Evolutionary conservation across 2,888 invertebrate genomes (phyloP).

Genomic region (Molorchus minor): DNA sequence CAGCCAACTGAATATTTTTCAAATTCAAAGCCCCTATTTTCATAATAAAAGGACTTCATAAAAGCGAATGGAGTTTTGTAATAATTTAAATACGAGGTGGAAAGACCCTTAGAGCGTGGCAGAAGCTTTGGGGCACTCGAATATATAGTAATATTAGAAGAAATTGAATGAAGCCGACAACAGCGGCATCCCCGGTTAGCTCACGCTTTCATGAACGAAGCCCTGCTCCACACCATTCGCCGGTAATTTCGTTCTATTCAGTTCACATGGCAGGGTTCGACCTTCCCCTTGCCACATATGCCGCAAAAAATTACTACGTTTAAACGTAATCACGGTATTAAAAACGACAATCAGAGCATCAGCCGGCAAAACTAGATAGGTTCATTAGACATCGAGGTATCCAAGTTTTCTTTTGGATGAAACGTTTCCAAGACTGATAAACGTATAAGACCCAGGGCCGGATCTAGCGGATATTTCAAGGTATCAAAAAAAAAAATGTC

Average conservation of each 20-base stretch:
- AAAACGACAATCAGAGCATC: slow-evolving; percentile 23
- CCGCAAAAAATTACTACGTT: slow-evolving; percentile 24
- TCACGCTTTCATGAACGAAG: slow-evolving; percentile 26
- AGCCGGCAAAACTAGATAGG: not conserved
- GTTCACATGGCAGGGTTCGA: slow-evolving; percentile 22
- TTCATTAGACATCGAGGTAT: not conserved
- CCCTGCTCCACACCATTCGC: slow-evolving; percentile 17
- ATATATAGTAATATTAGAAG: slow-evolving; percentile 15
- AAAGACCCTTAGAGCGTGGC: not conserved
- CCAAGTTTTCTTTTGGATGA: not conserved
- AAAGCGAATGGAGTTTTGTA: not conserved
- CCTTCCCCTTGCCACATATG: slow-evolving; percentile 23
- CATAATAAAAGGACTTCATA: too few species aligned
- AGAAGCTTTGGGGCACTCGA: not conserved
- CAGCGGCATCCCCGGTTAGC: slow-evolving; percentile 19
- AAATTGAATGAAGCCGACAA: slow-evolving; percentile 27
- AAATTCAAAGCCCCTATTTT: too few species aligned
- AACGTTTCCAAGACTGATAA: too few species aligned
- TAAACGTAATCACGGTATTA: slow-evolving; percentile 23
- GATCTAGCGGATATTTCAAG: too few species aligned
- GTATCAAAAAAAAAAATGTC: too few species aligned
- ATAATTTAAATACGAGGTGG: not conserved
- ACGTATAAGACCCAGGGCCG: too few species aligned
- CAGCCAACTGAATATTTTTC: too few species aligned
- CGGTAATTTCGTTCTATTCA: slow-evolving; percentile 38